Conservation (phyloP, 1,140 invertebrate genomes). For the Brachionus sp. region DNA sequence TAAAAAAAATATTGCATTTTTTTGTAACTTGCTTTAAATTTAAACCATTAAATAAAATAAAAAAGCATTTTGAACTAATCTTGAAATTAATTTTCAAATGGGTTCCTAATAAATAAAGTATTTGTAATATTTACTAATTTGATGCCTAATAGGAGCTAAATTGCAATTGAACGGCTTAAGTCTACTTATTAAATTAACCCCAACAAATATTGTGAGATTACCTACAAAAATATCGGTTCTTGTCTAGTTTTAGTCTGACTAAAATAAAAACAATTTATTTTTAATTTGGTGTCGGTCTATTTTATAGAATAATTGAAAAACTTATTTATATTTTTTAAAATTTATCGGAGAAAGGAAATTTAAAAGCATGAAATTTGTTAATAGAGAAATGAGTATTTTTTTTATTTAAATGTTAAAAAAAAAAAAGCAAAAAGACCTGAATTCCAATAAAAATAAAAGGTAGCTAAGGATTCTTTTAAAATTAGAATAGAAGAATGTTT, state of each 20-base stretch:
- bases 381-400: not conserved
- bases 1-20: too few species aligned
- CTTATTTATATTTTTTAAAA: not conserved
- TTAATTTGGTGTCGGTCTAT: not conserved
- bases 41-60: too few species aligned
- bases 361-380: not conserved
- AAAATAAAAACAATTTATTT: not conserved
- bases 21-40: too few species aligned
- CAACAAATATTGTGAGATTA: not conserved
- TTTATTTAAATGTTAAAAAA: not conserved
- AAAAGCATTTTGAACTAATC: not conserved
- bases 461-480: not conserved
- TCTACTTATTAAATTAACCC: not conserved
- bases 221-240: not conserved
- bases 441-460: not conserved
- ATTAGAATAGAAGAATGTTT: not conserved
- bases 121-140: not conserved
- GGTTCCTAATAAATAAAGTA: not conserved
- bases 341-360: not conserved
- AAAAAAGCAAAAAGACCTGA: not conserved
- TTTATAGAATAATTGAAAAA: not conserved
- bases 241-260: not conserved
- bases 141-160: not conserved
- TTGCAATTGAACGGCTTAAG: conserved; percentile 5
- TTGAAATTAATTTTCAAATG: not conserved